These are phyloP conservation scores for Diceros bicornis DNA, from an alignment of 2,797 vertebrate species.

Conservation along the genomic window DNA sequence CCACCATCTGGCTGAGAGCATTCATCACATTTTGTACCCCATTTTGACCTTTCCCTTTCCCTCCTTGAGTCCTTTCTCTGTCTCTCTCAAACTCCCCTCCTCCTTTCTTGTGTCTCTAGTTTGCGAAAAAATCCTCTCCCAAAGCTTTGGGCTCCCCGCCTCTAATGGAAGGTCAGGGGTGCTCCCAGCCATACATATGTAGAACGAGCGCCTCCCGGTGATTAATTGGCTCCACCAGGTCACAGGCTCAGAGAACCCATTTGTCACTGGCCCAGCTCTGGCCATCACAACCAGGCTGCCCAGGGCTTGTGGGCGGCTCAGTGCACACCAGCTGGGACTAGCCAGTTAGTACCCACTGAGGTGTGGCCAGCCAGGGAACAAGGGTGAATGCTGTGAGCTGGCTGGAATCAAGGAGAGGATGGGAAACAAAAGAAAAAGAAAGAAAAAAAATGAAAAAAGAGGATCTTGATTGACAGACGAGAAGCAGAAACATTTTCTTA, in stretches of 20 bases:
- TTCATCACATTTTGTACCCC: not conserved
- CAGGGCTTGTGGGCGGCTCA: not conserved
- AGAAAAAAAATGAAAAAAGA: not conserved
- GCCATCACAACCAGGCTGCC: conserved; percentile 55
- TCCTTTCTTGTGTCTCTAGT: conserved; percentile 13
- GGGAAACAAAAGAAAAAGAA: not conserved
- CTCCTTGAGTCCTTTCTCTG: conserved; percentile 38
- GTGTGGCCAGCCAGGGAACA: not conserved
- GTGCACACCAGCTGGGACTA: conserved; percentile 68
- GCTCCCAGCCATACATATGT: not conserved
- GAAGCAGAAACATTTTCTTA: not conserved
- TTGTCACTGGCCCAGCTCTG: conserved; percentile 62
- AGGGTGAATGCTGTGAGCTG: not conserved
- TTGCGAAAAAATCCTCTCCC: not conserved
- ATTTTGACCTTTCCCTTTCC: not conserved
- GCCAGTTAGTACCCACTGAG: not conserved
- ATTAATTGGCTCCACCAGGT: conserved; percentile 78
- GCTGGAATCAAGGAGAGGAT: not conserved
- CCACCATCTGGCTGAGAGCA: not conserved
- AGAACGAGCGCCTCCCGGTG: conserved; percentile 73
- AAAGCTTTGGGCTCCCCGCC: not conserved
- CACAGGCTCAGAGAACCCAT: conserved; percentile 69
- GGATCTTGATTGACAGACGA: not conserved
- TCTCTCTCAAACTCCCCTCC: not conserved
- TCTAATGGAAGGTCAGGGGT: not conserved